These are phyloP conservation scores for Tympanoctomys barrerae DNA, from an alignment of 2,797 vertebrate genomes.

Conservation along the genomic window DNA sequence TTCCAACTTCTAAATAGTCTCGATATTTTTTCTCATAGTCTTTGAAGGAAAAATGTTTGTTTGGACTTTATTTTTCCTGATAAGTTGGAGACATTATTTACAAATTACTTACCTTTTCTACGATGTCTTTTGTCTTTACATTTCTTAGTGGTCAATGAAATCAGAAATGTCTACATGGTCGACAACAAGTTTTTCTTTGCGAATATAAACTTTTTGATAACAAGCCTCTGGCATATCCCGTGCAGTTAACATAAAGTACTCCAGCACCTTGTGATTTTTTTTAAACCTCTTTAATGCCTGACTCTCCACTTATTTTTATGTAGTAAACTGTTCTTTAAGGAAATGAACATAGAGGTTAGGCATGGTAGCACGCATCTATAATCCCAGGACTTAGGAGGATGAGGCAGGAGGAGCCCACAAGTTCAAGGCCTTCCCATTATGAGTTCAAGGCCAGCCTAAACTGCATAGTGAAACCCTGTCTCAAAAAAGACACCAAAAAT, in stretches of 20 bases:
- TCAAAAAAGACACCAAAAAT: background rate
- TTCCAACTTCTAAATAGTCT: background rate
- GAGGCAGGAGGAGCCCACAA: background rate
- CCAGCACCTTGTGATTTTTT: background rate
- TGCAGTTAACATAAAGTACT: background rate
- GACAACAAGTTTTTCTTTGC: background rate
- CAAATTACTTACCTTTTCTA: background rate
- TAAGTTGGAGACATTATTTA: slow-evolving; percentile 15
- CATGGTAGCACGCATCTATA: background rate
- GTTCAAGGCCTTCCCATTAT: too few species aligned
- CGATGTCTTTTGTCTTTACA: background rate
- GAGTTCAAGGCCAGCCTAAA: background rate
- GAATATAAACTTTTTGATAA: background rate
- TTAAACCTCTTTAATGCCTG: background rate
- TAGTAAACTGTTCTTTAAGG: background rate
- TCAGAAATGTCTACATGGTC: background rate
- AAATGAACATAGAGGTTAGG: background rate
- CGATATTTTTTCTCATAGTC: background rate
- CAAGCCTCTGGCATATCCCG: background rate
- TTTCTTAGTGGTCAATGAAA: slow-evolving; percentile 2
- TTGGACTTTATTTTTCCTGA: slow-evolving; percentile 13
- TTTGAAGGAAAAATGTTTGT: slow-evolving; percentile 10
- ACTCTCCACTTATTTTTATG: background rate
- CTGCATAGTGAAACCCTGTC: background rate
- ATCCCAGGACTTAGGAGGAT: background rate